Percentiles rank a stretch among this genome's conserved stretches.
phyloP scores from a whole-genome alignment of 2,113 vertebrate genomes.

The Solea senegalensis region DNA sequence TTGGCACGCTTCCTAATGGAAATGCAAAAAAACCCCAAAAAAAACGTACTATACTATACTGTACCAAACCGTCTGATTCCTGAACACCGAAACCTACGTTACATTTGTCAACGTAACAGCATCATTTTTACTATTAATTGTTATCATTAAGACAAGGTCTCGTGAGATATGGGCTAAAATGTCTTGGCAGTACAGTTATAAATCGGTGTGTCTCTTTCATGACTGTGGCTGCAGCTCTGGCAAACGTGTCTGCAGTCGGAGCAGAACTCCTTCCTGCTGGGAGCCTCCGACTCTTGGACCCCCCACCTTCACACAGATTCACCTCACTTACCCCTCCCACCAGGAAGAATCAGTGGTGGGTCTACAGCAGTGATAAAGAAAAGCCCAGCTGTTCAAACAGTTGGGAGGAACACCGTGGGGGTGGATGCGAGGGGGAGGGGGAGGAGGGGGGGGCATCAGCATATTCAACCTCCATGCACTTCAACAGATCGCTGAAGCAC shows the following conservation, averaged over 20 bases:
- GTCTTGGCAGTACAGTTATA: background rate
- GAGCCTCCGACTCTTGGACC: conserved; percentile 41
- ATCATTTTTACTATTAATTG: no score
- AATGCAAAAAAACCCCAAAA: no score
- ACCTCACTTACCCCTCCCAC: conserved; percentile 69
- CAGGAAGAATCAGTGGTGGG: conserved; percentile 82
- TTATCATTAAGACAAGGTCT: no score
- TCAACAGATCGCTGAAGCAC: conserved; percentile 27
- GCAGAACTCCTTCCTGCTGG: conserved; percentile 46
- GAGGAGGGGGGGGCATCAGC: conserved; percentile 27
- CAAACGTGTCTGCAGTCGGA: conserved; percentile 43
- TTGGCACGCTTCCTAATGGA: no score
- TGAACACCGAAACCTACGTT: no score
- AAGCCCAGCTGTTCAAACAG: conserved; percentile 93
- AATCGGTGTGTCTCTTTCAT: background rate
- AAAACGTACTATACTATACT: no score
- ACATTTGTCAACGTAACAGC: no score
- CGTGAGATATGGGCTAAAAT: no score
- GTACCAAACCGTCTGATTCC: no score
- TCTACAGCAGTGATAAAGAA: conserved; percentile 79
- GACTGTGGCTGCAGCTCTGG: conserved; percentile 1
- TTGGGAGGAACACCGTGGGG: conserved; percentile 47
- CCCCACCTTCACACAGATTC: conserved; percentile 52
- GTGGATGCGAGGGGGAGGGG: background rate
- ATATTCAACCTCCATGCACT: conserved; percentile 38